These are phyloP conservation scores for Philereme vetulata DNA, from an alignment of 2,888 invertebrate species.

Conservation along the genomic window DNA sequence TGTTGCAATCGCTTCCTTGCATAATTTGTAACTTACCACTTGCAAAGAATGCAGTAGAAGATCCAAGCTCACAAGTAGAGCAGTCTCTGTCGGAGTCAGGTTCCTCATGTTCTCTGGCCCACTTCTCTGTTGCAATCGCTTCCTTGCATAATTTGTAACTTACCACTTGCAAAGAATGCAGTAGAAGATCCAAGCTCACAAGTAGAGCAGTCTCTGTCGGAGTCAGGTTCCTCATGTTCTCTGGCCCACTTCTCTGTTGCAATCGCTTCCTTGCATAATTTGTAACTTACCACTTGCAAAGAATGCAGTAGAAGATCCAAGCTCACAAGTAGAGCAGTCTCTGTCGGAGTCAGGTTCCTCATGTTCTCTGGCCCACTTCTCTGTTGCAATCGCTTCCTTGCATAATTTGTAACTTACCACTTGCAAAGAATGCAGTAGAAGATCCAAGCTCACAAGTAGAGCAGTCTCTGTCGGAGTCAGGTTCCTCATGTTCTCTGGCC, in stretches of 20 bases:
- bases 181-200: conserved; percentile 70
- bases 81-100: conserved; percentile 55
- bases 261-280: conserved; percentile 65
- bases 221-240: conserved; percentile 52
- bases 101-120: conserved; percentile 63
- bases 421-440: conserved; percentile 69
- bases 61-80: conserved; percentile 63
- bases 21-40: conserved; percentile 61
- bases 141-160: conserved; percentile 60
- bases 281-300: conserved; percentile 63
- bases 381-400: conserved; percentile 66
- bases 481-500: conserved; percentile 60
- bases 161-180: conserved; percentile 72
- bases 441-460: conserved; percentile 66
- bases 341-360: conserved; percentile 48
- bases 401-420: conserved; percentile 62
- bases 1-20: conserved; percentile 67
- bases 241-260: conserved; percentile 68
- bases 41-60: conserved; percentile 70
- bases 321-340: conserved; percentile 60
- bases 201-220: conserved; percentile 55
- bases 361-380: conserved; percentile 64
- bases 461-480: conserved; percentile 54
- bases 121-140: conserved; percentile 63
- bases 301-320: conserved; percentile 73